Conservation (phyloP, 2,888 invertebrate genomes). For the Pristionchus fissidentatus region DNA sequence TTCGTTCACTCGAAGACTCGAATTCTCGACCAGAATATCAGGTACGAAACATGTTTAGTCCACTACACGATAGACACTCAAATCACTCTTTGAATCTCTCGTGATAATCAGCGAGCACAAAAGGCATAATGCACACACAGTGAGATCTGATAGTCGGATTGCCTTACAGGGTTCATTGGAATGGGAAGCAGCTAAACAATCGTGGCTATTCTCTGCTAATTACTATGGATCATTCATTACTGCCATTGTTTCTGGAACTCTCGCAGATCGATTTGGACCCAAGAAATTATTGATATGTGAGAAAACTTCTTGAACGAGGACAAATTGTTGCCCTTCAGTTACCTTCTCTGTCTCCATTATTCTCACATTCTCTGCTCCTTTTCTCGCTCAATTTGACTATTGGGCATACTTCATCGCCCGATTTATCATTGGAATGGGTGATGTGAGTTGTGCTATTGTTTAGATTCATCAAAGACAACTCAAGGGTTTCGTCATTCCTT, state of each 20-base stretch:
- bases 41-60: not conserved
- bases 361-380: not conserved
- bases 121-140: no score
- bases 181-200: constrained; percentile 20
- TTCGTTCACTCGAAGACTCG: not conserved
- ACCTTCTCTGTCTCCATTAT: not conserved
- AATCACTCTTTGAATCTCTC: not conserved
- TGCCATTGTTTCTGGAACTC: not conserved
- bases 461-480: not conserved
- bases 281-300: constrained; percentile 13
- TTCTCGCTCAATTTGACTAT: not conserved
- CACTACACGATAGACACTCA: not conserved
- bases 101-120: no score
- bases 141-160: no score
- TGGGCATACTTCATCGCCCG: not conserved
- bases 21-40: not conserved
- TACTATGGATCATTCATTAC: constrained; percentile 43
- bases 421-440: constrained; percentile 23
- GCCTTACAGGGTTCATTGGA: constrained; percentile 28
- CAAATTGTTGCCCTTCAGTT: not conserved
- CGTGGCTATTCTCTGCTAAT: constrained; percentile 31
- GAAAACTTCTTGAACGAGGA: not conserved
- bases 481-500: constrained; percentile 27
- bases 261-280: constrained; percentile 47
- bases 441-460: constrained; percentile 13